Conservation (phyloP, 2,888 invertebrate species). For the Drosophila aldrichi region DNA sequence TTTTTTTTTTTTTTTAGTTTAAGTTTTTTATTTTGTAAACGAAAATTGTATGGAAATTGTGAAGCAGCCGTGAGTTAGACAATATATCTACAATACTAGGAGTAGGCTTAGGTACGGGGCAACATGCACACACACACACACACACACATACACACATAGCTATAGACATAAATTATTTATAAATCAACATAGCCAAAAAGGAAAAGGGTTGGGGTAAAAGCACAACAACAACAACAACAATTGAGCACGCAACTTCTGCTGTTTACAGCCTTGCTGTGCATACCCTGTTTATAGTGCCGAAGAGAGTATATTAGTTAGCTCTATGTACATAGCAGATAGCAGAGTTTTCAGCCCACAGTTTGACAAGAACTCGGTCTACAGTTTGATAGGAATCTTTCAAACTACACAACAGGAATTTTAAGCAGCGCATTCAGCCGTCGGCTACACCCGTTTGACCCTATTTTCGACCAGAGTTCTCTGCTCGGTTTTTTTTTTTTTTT, state of each 20-base stretch:
- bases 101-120: slow-evolving; percentile 37
- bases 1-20: background rate
- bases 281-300: background rate
- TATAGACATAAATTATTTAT: slow-evolving; percentile 52
- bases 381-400: background rate
- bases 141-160: slow-evolving; percentile 19
- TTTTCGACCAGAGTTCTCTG: background rate
- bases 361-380: background rate
- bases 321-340: too few relatives aligned
- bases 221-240: slow-evolving; percentile 1
- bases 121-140: background rate
- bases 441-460: background rate
- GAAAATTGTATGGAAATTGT: background rate
- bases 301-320: background rate
- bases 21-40: slow-evolving; percentile 9
- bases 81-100: slow-evolving; percentile 11
- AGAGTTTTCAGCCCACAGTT: background rate
- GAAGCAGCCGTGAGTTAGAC: slow-evolving; percentile 1
- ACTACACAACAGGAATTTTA: background rate
- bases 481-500: background rate
- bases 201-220: background rate
- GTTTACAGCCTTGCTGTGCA: slow-evolving; percentile 3
- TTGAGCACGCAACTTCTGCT: slow-evolving; percentile 13
- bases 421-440: background rate
- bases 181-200: slow-evolving; percentile 21